phyloP scores from a whole-genome alignment of 2,888 invertebrate species.

The Eupithecia dodoneata region DNA sequence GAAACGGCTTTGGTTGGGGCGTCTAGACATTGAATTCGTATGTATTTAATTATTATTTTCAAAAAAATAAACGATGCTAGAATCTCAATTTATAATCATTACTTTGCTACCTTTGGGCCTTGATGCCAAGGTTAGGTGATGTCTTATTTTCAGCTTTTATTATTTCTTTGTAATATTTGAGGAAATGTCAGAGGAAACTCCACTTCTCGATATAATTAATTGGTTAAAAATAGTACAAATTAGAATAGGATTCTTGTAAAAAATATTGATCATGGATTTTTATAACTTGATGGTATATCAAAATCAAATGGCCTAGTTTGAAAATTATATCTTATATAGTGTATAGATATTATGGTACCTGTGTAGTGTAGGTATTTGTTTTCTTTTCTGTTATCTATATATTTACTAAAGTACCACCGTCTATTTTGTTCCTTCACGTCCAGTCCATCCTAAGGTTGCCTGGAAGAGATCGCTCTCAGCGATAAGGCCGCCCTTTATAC shows the following conservation, averaged over 20 bases:
- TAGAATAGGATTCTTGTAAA: neutral
- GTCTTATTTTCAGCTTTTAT: neutral
- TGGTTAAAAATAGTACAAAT: neutral
- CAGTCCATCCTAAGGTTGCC: no score
- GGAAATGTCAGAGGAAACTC: constrained; percentile 19
- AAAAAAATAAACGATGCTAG: neutral
- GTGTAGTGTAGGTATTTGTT: no score
- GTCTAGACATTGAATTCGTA: neutral
- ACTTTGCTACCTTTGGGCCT: neutral
- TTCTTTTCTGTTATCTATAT: no score
- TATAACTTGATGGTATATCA: neutral
- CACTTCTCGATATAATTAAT: neutral
- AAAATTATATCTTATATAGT: no score
- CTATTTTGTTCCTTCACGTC: no score
- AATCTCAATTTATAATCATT: neutral
- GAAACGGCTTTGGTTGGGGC: neutral
- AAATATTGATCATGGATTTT: neutral
- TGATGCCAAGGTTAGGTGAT: neutral
- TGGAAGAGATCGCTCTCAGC: no score
- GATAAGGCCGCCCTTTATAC: no score
- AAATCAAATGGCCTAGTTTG: neutral
- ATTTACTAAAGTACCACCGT: no score
- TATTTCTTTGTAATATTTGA: constrained; percentile 7
- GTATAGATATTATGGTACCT: no score
- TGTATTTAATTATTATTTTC: neutral